phyloP scores from a whole-genome alignment of 2,113 vertebrate genomes.

The Chaenocephalus aceratus region DNA sequence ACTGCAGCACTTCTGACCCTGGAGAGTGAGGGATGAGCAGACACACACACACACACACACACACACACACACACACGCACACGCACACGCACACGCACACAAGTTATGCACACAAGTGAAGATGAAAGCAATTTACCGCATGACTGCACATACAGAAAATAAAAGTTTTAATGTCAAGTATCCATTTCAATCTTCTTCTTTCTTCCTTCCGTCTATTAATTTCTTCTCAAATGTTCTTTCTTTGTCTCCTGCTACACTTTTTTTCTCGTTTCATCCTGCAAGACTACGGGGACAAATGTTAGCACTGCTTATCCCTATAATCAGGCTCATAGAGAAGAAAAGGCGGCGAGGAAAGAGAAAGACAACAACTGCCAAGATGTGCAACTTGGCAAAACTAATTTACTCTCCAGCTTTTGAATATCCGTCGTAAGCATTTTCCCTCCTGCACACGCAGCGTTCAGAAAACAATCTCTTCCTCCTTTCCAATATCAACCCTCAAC shows the following conservation, averaged over 20 bases:
- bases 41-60: neutral
- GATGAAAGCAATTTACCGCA: constrained; percentile 22
- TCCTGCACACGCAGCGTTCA: constrained; percentile 27
- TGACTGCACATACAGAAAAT: constrained; percentile 13
- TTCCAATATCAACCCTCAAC: too few relatives aligned
- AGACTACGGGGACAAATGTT: constrained; percentile 6
- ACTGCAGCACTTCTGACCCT: constrained; percentile 25
- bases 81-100: neutral
- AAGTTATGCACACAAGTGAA: neutral
- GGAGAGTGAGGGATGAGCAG: constrained; percentile 31
- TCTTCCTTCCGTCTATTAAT: neutral
- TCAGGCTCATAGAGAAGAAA: constrained; percentile 34
- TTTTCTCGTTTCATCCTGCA: neutral
- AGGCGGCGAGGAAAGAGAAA: constrained; percentile 9
- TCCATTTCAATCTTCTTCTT: constrained; percentile 17
- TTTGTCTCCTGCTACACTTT: neutral
- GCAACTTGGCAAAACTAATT: constrained; percentile 29
- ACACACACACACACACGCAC: neutral
- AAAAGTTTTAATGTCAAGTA: constrained; percentile 1
- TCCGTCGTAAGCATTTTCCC: constrained; percentile 15
- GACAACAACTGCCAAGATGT: constrained; percentile 11
- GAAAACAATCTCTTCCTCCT: constrained; percentile 14
- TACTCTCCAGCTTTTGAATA: constrained; percentile 32
- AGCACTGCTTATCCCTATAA: constrained; percentile 31
- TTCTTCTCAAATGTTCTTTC: neutral